Evolutionary conservation across 2,113 vertebrate genomes (phyloP).

Genomic region (Tupaia chinensis): DNA sequence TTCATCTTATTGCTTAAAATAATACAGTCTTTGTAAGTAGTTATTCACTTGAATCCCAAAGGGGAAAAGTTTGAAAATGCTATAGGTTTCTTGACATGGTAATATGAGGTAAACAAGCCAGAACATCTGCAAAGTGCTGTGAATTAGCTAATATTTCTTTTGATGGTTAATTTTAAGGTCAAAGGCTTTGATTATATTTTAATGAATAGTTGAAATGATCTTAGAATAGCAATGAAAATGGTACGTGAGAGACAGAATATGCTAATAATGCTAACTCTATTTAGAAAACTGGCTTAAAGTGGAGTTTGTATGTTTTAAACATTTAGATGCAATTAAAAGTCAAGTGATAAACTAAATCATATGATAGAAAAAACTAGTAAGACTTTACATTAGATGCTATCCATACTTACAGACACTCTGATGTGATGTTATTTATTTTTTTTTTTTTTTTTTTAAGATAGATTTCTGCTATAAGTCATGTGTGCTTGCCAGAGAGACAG

Average conservation of each 20-base stretch:
- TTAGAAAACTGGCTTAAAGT: conserved; percentile 38
- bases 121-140: conserved; percentile 63
- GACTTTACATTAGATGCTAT: neutral
- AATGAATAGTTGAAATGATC: conserved; percentile 60
- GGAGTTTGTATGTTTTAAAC: conserved; percentile 28
- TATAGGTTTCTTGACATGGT: conserved; percentile 59
- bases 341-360: conserved; percentile 31
- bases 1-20: conserved; percentile 57
- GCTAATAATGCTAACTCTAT: conserved; percentile 56
- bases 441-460: too few species aligned
- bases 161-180: conserved; percentile 70
- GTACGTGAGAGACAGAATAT: conserved; percentile 56
- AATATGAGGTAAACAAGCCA: conserved; percentile 65
- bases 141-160: conserved; percentile 72
- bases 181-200: conserved; percentile 72
- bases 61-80: conserved; percentile 60
- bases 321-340: conserved; percentile 21
- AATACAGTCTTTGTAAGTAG: conserved; percentile 34
- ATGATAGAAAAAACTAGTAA: neutral
- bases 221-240: conserved; percentile 64
- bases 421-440: neutral
- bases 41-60: conserved; percentile 47
- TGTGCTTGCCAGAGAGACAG: too few species aligned
- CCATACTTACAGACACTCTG: neutral
- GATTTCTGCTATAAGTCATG: too few species aligned